Evolutionary conservation across 2,113 vertebrate genomes (phyloP), one percentile per base, ranked within the genome.

Genomic region (Rynchops niger): DNA sequence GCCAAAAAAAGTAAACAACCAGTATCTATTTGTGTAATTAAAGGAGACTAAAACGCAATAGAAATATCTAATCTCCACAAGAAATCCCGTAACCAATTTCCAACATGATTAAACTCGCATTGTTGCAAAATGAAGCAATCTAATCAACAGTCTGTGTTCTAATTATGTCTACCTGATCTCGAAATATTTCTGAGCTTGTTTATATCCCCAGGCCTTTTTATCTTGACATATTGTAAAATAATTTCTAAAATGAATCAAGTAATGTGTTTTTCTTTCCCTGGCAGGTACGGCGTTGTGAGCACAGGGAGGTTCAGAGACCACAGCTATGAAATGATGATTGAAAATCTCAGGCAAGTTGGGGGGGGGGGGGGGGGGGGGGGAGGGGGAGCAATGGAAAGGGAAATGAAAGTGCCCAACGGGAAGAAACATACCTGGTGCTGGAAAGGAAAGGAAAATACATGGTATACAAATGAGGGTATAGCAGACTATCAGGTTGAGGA

Each of bases 111-210:
- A 96, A 96, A 96, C 81, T 93, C 3, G 0, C 82, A 92, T 87
- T 91, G 95, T 93, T 96, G 67, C 88, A 95, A 96, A 97, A 97
- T 95, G 93, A 95, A 96, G 95, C 93, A 96, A 96, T 97, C 93
- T 97, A 97, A 98, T 97, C 96, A 97, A 88, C 96, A 90, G 89
- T 43, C 95, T 82, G 78, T 96, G 96, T 95, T 97, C 93, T 98
- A 98, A 97, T 97, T 97, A 97, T 62, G 50, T 94, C 86, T 97
- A 96, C 93, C 95, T 96, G 96, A 92, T 96, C 89, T 94, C 19
- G 5, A 83, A 97, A 94, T 95, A 95, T 97, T 97, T 96, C 86
- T 38, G 56, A 92, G 85, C 92, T 94, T 95, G 93, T 95, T 97
- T 97, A 87, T 97, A 92, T 95, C 96, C 95, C 89, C 88, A 91